Percentiles rank a stretch among this genome's conserved stretches.
phyloP scores from a whole-genome alignment of 2,888 invertebrate genomes.

The Pasiphila rectangulata region DNA sequence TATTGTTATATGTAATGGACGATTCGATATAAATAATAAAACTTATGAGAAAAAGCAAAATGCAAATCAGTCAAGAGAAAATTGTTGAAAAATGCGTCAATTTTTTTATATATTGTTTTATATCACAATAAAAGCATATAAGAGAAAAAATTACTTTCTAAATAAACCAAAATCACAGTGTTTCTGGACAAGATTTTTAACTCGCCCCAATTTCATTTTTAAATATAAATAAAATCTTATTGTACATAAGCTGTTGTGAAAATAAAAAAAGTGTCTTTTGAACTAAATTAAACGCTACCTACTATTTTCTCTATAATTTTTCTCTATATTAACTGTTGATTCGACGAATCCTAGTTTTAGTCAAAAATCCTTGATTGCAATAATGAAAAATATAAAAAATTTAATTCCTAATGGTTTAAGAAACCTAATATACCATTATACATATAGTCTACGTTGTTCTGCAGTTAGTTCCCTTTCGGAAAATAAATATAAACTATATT shows the following conservation, averaged over 20 bases:
- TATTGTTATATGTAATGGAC: conserved; percentile 32
- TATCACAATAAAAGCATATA: conserved; percentile 75
- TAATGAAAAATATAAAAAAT: conserved; percentile 77
- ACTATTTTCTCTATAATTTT: conserved; percentile 59
- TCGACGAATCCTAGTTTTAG: conserved; percentile 57
- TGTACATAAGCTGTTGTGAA: conserved; percentile 57
- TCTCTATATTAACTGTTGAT: conserved; percentile 48
- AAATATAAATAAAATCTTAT: conserved; percentile 72
- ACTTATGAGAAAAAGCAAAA: conserved; percentile 46
- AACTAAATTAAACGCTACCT: conserved; percentile 68
- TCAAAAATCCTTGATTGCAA: conserved; percentile 73
- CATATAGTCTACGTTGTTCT: conserved; percentile 51
- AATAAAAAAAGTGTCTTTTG: conserved; percentile 69
- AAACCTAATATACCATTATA: conserved; percentile 74
- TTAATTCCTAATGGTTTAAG: conserved; percentile 75
- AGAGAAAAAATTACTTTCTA: conserved; percentile 68
- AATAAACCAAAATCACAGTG: conserved; percentile 80
- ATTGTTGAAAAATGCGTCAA: conserved; percentile 48
- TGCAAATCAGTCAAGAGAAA: conserved; percentile 59
- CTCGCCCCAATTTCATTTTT: conserved; percentile 66
- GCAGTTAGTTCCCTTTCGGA: conserved; percentile 35
- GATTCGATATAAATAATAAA: conserved; percentile 12
- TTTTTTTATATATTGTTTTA: conserved; percentile 63
- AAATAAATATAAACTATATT: conserved; percentile 39
- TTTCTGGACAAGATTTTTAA: conserved; percentile 71